Base-by-base conservation (phyloP, 2,113 vertebrate species). In the Epinephelus fuscoguttatus region DNA sequence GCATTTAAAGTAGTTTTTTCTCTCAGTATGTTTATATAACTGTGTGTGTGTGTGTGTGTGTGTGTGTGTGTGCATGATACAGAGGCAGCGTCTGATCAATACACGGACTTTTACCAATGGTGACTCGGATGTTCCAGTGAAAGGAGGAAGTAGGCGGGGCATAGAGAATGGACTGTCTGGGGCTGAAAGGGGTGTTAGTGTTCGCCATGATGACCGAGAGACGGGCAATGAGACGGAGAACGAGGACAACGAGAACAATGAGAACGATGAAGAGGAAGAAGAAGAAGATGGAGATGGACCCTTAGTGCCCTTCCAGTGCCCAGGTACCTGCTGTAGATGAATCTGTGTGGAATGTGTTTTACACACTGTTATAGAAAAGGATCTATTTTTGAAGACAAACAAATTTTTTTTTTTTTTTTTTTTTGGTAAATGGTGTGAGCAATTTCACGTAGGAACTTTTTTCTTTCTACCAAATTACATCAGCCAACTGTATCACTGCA, bases 41-140 rank as follows among this genome's bases (percentile, higher is more conserved):
- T 47, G 17, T 52, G 55, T 33, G 57, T 60, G 57, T 64, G 63
- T 30, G 57, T 60, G 25, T 64, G 63, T 45, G 57, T 81, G 45
- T 81, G 47, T 79, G 61, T 40, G 37, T 76, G 21, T 72, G 42
- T 61, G 8, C 42, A 17, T 7, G 87, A 82, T 82, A 25, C 96
- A 99, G 98, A 97, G 98, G 61, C 98, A 99, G 83, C 97, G 98
- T 82, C 94, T 99, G 33, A 98, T 99, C 92, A 97, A 96, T 91
- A 96, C 96, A 66, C 95, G 94, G 73, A 95, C 93, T n/a, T 95
- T 97, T 74, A 96, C 95, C 88, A 99, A 98, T 0, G 96, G 98
- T 0, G 98, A 99, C 80, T 97, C 98, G 0, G 98, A 99, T n/a
- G 96, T 96, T 62, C 94, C 95, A 0, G 96, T 95, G 82, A 98